Conservation (phyloP, 2,888 invertebrate genomes). For the Leptopilina drosophilae region DNA sequence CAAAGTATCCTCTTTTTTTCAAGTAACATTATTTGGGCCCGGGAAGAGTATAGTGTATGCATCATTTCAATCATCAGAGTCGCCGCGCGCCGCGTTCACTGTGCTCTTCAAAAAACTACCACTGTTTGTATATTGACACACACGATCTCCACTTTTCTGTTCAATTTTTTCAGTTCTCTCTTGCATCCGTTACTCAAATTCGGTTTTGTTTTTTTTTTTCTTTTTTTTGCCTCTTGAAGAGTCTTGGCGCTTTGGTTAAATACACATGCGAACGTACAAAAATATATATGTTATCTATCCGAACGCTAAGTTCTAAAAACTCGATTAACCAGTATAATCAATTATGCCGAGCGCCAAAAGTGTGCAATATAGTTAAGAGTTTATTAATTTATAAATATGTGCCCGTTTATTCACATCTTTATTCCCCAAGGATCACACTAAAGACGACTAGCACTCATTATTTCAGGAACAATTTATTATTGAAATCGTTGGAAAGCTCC, state of each 20-base stretch:
- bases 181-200: conserved; percentile 47
- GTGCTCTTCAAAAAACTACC: conserved; percentile 13
- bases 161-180: conserved; percentile 28
- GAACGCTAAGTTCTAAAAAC: conserved; percentile 74
- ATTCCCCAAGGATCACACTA: conserved; percentile 45
- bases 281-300: conserved; percentile 76
- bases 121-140: neutral
- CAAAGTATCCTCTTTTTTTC: conserved; percentile 50
- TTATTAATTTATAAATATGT: conserved; percentile 33
- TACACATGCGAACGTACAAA: conserved; percentile 74
- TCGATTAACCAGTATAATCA: conserved; percentile 65
- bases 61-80: conserved; percentile 62
- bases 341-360: conserved; percentile 64
- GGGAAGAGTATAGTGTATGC: conserved; percentile 72
- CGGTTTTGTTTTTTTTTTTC: conserved; percentile 36
- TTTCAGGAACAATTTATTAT: conserved; percentile 17
- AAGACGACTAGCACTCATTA: conserved; percentile 44
- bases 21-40: conserved; percentile 75
- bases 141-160: conserved; percentile 38
- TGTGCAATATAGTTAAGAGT: conserved; percentile 33
- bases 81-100: conserved; percentile 59
- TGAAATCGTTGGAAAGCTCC: neutral
- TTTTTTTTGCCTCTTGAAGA: conserved; percentile 38
- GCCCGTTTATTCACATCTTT: conserved; percentile 40
- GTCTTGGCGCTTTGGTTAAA: conserved; percentile 49